A percentile compares a stretch with the other conserved stretches of the same genome.
Conservation (phyloP, 2,113 vertebrate genomes). For the Protobothrops mucrosquamatus region DNA sequence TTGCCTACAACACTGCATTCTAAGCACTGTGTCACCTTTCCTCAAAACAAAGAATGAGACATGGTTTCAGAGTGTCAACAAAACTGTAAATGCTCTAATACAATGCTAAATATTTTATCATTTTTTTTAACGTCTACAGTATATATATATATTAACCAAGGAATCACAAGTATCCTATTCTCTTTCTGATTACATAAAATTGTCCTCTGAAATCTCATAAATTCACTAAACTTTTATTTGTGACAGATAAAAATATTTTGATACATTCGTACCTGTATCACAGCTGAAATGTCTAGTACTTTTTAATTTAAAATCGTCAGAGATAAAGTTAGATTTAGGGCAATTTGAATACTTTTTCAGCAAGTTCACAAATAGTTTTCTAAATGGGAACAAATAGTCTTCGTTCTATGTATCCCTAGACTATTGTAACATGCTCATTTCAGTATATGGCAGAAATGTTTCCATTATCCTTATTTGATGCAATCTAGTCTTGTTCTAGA, state of each 20-base stretch:
- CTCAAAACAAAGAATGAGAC: background rate
- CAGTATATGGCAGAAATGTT: conserved; percentile 52
- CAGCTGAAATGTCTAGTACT: background rate
- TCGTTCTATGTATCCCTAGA: conserved; percentile 45
- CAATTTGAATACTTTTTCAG: conserved; percentile 21
- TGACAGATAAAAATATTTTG: background rate
- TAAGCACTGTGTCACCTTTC: background rate
- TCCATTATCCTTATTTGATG: conserved; percentile 62
- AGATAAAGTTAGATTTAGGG: conserved; percentile 5
- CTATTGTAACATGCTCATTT: conserved; percentile 49
- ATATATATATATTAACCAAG: background rate
- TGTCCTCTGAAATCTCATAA: background rate
- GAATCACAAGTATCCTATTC: too few relatives aligned
- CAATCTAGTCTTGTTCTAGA: conserved; percentile 66
- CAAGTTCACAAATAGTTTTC: conserved; percentile 16
- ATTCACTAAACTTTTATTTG: background rate
- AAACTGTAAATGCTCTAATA: background rate
- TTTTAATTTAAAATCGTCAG: background rate
- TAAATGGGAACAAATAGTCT: conserved; percentile 33
- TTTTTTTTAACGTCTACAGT: background rate
- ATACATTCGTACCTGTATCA: too few relatives aligned
- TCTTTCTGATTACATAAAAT: background rate
- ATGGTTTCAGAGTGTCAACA: background rate
- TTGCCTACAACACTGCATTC: background rate
- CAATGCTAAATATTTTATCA: background rate